Base-by-base conservation (phyloP, 92 coral and sea anemone species). In the Plumapathes pennacea region DNA sequence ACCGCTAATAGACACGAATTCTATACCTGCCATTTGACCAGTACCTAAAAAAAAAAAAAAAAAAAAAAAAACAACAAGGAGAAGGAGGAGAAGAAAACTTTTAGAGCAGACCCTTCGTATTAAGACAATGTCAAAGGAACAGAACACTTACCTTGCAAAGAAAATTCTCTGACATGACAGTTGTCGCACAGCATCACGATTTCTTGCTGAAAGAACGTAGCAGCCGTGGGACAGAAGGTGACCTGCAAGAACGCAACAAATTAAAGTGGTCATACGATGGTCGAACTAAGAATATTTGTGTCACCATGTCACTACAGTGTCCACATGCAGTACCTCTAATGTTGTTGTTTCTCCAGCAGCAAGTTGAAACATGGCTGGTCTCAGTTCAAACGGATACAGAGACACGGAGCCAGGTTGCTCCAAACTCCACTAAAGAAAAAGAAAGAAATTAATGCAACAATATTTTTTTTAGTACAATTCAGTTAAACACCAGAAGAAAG, bases 21-120 rank as follows among this genome's bases (percentile, higher is more conserved):
- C 88, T 20, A 92, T 84, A 24, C 90, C 90, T 18, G 96, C 98
- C 80, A 78, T 88, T 63, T 92, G 98, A 2, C 98, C 98, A 3
- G 96, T 79, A 13, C 98, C 98, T 92, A 7, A 2, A 46, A 23
- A 19, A 74, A 34, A 15, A 28, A 23, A 71, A 3, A 1, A 36
- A 25, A 58, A 22, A 18, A 32, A 32, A 23, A 19, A 32, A 0
- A 15, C 3, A 21, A 21, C 18, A 17, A n/a, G 36, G 11, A 32
- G 21, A 3, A 19, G 5, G 18, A 26, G 21, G 27, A 3, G 3
- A 4, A 20, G 30, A 50, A 3, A 50, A 50, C 18, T n/a, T 20
- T 9, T 53, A 26, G 18, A 8, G 7, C 40, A 53, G 15, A 12
- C 12, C 17, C 34, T 17, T 10, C 9, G 10, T 51, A 2, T n/a